These are phyloP conservation scores for Salvelinus alpinus DNA, from an alignment of 2,113 vertebrate species.

Conservation along the genomic window DNA sequence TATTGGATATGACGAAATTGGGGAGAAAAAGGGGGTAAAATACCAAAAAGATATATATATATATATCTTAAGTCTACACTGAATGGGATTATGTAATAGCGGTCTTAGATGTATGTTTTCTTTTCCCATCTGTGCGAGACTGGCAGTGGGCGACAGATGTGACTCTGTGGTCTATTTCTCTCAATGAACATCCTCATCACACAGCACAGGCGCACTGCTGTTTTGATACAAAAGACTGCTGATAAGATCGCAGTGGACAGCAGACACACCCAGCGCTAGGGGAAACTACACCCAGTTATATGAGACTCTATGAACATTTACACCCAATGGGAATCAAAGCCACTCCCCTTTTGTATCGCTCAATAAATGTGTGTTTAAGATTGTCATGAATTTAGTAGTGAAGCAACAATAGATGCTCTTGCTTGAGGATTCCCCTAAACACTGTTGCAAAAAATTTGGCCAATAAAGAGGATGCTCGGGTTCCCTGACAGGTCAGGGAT, in stretches of 20 bases:
- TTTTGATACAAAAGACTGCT: background rate
- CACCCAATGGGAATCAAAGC: too few relatives aligned
- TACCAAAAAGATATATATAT: background rate
- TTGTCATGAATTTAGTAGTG: too few relatives aligned
- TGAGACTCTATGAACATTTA: background rate
- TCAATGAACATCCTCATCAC: background rate
- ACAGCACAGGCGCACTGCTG: background rate
- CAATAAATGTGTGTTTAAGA: too few relatives aligned
- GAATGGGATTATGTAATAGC: background rate
- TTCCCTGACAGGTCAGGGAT: background rate
- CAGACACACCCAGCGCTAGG: background rate
- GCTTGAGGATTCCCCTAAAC: background rate
- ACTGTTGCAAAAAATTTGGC: background rate
- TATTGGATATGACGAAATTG: background rate
- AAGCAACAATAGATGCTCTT: background rate
- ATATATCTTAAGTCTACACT: background rate
- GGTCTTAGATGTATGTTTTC: background rate
- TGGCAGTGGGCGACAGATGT: background rate
- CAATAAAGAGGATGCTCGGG: constrained; percentile 3
- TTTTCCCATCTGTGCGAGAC: background rate
- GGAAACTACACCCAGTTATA: constrained; percentile 5
- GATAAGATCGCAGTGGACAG: constrained; percentile 22
- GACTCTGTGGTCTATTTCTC: background rate
- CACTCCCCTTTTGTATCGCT: background rate
- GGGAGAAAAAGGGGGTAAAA: constrained; percentile 16